Percentiles rank a stretch among this genome's conserved stretches.
Conservation (phyloP, 2,797 vertebrate species). For the Paguma larvata region DNA sequence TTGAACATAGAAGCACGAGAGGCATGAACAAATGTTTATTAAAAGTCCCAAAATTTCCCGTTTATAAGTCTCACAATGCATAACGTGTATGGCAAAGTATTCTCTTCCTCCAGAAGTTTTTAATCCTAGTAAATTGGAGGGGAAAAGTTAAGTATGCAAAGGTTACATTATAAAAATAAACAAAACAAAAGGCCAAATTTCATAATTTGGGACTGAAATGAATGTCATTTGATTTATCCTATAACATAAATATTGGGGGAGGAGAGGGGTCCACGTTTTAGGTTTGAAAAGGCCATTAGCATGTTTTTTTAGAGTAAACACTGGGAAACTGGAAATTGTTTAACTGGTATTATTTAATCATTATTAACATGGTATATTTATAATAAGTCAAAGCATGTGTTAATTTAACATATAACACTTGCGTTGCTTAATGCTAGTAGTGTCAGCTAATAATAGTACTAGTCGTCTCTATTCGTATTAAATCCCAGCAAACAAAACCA, state of each 20-base stretch:
- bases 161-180: background rate
- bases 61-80: background rate
- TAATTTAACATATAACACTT: background rate
- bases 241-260: no score
- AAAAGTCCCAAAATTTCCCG: background rate
- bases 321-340: background rate
- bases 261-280: accelerated
- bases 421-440: no score
- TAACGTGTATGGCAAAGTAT: no score
- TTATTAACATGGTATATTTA: background rate
- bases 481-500: background rate
- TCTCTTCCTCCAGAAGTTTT: background rate
- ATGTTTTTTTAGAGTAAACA: background rate
- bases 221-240: background rate
- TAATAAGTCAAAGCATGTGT: background rate
- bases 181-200: background rate
- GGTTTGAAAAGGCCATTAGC: no score
- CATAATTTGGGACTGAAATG: background rate
- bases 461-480: accelerated
- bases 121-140: background rate
- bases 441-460: background rate
- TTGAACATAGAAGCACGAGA: background rate
- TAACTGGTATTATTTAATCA: background rate
- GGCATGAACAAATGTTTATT: background rate
- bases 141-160: background rate